Conservation (phyloP, 2,113 vertebrate genomes). For the Psephotus haematonotus region DNA sequence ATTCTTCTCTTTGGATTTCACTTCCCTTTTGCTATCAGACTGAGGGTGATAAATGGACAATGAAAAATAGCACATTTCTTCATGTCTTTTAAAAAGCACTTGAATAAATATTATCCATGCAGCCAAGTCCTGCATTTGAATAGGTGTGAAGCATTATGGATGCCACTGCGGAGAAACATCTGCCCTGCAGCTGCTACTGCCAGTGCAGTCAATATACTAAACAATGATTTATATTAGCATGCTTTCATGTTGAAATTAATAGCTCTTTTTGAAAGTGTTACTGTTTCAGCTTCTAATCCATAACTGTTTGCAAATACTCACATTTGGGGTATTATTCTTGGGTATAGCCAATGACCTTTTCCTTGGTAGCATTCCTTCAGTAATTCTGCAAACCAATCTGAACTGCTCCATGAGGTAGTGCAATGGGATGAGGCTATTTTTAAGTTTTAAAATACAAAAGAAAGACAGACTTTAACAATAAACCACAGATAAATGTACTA, state of each 20-base stretch:
- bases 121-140: background rate
- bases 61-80: conserved; percentile 6
- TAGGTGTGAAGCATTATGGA: background rate
- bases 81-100: conserved; percentile 34
- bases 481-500: background rate
- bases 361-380: background rate
- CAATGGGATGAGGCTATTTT: background rate
- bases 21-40: background rate
- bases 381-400: background rate
- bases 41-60: conserved; percentile 31
- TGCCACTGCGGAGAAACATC: background rate
- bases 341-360: background rate
- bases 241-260: background rate
- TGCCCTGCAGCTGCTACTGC: background rate
- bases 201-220: background rate
- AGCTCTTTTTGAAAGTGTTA: background rate
- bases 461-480: background rate
- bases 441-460: background rate
- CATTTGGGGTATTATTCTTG: background rate
- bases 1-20: background rate
- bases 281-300: background rate
- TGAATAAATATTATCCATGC: background rate
- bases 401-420: background rate
- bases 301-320: background rate
- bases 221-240: background rate